Conservation (phyloP, 2,888 invertebrate genomes). For the Trileptium ribeirensis region DNA sequence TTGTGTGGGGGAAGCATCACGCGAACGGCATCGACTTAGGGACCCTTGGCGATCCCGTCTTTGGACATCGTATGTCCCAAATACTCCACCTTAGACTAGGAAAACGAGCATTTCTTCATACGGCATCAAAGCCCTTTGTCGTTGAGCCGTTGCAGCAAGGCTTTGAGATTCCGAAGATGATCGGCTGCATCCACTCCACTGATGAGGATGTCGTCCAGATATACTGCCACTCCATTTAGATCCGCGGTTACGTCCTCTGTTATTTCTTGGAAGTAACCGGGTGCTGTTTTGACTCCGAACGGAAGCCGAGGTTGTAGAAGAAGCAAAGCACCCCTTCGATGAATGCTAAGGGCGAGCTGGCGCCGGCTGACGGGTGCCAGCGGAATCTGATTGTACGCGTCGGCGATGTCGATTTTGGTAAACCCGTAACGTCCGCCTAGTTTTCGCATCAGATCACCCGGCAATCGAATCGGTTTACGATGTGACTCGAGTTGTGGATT, state of each 20-base stretch:
- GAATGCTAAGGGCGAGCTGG: neutral
- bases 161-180: conserved; percentile 31
- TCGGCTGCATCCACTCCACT: conserved; percentile 30
- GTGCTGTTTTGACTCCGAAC: neutral
- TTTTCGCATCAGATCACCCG: conserved; percentile 34
- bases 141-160: conserved; percentile 32
- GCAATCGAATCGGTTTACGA: conserved; percentile 37
- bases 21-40: conserved; percentile 40
- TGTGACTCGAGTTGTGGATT: conserved; percentile 34
- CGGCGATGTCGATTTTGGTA: neutral
- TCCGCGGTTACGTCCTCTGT: conserved; percentile 40
- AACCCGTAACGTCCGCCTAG: conserved; percentile 31
- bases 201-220: conserved; percentile 38
- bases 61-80: conserved; percentile 38
- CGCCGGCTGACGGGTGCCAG: neutral
- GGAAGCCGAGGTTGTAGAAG: neutral
- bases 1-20: conserved; percentile 40
- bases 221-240: conserved; percentile 32
- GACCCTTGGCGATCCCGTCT: conserved; percentile 36
- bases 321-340: neutral
- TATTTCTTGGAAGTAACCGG: neutral
- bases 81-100: conserved; percentile 35
- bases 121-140: conserved; percentile 34
- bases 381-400: conserved; percentile 12
- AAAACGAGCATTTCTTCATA: conserved; percentile 38